A percentile compares a stretch with the other conserved stretches of the same genome.
Conservation (phyloP, 2,797 vertebrate genomes). For the Oreonectes daqikongensis region DNA sequence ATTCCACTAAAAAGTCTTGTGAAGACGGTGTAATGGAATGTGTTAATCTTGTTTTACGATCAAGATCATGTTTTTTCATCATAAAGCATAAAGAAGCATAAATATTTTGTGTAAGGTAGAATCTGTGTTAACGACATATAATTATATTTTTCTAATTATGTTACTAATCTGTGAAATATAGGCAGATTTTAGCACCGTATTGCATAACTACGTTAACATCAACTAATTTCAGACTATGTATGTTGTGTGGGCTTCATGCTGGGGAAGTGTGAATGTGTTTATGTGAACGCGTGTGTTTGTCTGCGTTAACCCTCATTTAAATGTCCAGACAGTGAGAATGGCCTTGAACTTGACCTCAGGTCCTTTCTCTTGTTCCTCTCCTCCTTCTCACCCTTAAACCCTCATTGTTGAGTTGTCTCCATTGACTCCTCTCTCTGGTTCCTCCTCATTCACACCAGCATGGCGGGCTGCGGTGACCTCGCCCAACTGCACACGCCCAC, state of each 20-base stretch:
- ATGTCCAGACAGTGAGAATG: constrained; percentile 72
- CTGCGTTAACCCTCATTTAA: constrained; percentile 64
- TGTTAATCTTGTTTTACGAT: neutral
- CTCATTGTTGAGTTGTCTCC: constrained; percentile 79
- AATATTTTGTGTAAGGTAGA: too few relatives aligned
- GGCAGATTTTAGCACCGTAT: constrained; percentile 12
- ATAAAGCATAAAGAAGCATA: too few relatives aligned
- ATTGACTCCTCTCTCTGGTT: constrained; percentile 71
- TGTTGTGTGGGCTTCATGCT: constrained; percentile 33
- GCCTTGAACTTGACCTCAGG: constrained; percentile 82
- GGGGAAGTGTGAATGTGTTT: constrained; percentile 48
- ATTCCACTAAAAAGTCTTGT: neutral
- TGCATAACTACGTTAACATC: neutral
- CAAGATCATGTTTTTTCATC: too few relatives aligned
- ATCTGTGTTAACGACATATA: too few relatives aligned
- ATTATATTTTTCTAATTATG: neutral
- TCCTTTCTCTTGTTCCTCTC: constrained; percentile 72
- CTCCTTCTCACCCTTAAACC: constrained; percentile 59
- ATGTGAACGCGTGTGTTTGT: constrained; percentile 50
- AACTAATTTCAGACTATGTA: constrained; percentile 25
- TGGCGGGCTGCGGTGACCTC: constrained; percentile 63
- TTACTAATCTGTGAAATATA: neutral
- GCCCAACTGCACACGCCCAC: constrained; percentile 68
- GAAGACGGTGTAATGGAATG: too few relatives aligned
- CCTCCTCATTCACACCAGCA: constrained; percentile 54